Conservation (phyloP, 2,797 vertebrate species). For the Euthynnus affinis region DNA sequence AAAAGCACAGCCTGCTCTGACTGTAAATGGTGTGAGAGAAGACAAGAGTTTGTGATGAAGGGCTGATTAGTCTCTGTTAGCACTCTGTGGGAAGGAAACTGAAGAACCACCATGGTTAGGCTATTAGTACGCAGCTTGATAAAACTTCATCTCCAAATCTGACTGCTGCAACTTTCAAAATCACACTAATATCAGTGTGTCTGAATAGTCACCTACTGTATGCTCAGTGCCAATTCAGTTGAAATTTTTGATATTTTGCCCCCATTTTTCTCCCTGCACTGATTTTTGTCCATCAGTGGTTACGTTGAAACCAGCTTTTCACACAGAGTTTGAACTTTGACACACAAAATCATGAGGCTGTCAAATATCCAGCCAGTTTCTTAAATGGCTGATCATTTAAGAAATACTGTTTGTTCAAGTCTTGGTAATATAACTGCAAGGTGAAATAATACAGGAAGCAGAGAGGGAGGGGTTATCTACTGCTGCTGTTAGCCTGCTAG, state of each 20-base stretch:
- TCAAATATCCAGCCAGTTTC: too few relatives aligned
- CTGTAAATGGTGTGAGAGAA: conserved; percentile 68
- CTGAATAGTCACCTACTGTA: conserved; percentile 5
- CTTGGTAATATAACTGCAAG: too few relatives aligned
- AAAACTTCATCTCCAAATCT: conserved; percentile 25
- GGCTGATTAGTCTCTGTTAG: conserved; percentile 64
- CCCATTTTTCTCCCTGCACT: background rate
- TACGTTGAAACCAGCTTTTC: background rate
- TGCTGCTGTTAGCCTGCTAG: too few relatives aligned
- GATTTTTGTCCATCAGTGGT: background rate
- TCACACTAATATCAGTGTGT: conserved; percentile 29
- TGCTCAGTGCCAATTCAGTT: background rate
- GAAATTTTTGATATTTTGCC: background rate
- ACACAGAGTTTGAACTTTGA: too few relatives aligned
- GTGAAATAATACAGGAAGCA: too few relatives aligned
- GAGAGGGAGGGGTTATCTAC: too few relatives aligned
- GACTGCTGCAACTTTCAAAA: conserved; percentile 40
- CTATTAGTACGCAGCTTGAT: conserved; percentile 62
- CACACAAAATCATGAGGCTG: too few relatives aligned
- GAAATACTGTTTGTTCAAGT: too few relatives aligned
- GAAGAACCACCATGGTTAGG: conserved; percentile 38
- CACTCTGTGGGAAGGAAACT: conserved; percentile 59
- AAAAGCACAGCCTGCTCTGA: conserved; percentile 56
- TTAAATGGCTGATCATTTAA: too few relatives aligned
- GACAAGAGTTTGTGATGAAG: conserved; percentile 55